phyloP scores from a whole-genome alignment of 2,797 vertebrate genomes.

The Acrossocheilus wenchowensis region DNA sequence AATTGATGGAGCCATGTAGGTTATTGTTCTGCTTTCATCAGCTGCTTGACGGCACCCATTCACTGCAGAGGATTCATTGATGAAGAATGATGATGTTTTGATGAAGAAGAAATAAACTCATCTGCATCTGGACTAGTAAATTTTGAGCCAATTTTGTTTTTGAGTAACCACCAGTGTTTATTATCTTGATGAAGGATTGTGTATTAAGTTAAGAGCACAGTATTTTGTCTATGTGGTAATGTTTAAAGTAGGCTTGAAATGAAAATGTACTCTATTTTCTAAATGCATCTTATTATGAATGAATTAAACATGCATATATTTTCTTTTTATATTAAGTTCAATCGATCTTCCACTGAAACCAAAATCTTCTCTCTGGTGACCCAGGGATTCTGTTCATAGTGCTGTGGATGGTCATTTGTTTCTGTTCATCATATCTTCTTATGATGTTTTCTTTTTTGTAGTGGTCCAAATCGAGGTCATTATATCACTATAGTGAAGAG shows the following conservation, averaged over 20 bases:
- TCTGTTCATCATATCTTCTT: neutral
- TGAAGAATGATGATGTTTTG: neutral
- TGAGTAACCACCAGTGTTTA: neutral
- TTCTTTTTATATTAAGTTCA: neutral
- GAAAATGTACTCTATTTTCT: neutral
- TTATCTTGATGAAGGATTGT: neutral
- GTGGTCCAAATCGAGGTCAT: conserved; percentile 91
- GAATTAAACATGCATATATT: neutral
- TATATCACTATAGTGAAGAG: conserved; percentile 96
- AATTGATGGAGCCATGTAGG: neutral
- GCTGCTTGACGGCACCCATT: neutral
- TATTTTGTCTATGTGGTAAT: neutral
- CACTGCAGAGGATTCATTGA: neutral
- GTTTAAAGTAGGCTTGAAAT: neutral
- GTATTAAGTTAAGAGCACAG: conserved; percentile 10
- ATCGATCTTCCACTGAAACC: neutral
- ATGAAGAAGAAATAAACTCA: neutral
- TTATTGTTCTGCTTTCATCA: neutral
- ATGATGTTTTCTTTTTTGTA: conserved; percentile 62
- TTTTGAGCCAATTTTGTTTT: neutral
- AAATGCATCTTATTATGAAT: neutral
- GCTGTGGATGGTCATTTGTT: neutral
- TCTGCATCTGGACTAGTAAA: neutral
- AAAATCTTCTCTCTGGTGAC: neutral
- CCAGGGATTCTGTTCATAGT: neutral